Evolutionary conservation across 1,140 invertebrate genomes (phyloP).

Genomic region (Xylocopa sonorina): DNA sequence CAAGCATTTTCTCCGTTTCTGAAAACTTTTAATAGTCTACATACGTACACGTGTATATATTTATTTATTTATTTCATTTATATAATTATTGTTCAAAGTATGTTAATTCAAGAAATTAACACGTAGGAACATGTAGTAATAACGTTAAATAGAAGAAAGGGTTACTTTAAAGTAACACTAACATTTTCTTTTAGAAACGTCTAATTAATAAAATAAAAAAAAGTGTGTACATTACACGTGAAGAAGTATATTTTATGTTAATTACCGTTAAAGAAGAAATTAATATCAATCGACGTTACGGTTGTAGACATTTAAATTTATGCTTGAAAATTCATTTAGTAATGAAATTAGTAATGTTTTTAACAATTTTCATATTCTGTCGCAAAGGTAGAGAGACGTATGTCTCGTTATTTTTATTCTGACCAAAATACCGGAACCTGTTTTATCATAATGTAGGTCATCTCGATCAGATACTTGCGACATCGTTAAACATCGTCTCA

Average conservation of each 20-base stretch:
- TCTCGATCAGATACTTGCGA: constrained; percentile 55
- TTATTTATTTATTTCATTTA: not conserved
- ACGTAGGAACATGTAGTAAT: not conserved
- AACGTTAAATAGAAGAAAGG: too few relatives aligned
- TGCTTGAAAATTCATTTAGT: not conserved
- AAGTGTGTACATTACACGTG: too few relatives aligned
- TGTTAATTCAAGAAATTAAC: not conserved
- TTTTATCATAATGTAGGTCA: constrained; percentile 60
- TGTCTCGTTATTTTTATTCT: constrained; percentile 41
- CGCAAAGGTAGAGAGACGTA: constrained; percentile 9
- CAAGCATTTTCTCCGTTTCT: not conserved
- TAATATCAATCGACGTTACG: not conserved
- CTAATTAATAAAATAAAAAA: too few relatives aligned
- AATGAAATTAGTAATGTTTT: not conserved
- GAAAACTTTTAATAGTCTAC: not conserved
- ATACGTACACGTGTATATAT: too few relatives aligned
- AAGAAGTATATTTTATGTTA: too few relatives aligned
- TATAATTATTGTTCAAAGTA: not conserved
- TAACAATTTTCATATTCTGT: not conserved
- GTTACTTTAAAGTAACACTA: not conserved
- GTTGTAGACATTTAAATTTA: not conserved
- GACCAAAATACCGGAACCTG: constrained; percentile 53
- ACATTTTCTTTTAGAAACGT: too few relatives aligned
- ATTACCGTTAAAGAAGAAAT: not conserved
- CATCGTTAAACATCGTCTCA: constrained; percentile 46